phyloP scores from a whole-genome alignment of 2,888 invertebrate genomes.

The Cenopis cana region DNA sequence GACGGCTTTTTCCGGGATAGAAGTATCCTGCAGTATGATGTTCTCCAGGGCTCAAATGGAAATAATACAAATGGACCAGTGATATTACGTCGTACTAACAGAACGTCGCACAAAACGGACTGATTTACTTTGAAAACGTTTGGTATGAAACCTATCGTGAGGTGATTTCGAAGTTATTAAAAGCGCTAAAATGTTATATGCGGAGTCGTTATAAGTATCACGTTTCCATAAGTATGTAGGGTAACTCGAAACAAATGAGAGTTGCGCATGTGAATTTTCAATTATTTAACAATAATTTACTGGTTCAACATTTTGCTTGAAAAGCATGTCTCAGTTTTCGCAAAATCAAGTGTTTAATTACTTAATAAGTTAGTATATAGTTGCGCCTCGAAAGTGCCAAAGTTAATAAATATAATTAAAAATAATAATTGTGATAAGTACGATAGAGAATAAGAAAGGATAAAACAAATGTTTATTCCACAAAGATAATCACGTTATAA shows the following conservation, averaged over 20 bases:
- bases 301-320: neutral
- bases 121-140: too few relatives aligned
- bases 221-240: constrained; percentile 3
- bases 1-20: neutral
- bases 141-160: too few relatives aligned
- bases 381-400: constrained; percentile 5
- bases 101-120: too few relatives aligned
- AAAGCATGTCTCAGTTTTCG: constrained; percentile 23
- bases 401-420: constrained; percentile 21
- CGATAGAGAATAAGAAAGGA: neutral
- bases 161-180: too few relatives aligned
- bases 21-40: neutral
- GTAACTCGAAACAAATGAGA: constrained; percentile 11
- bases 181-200: too few relatives aligned
- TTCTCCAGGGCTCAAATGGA: too few relatives aligned
- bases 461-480: constrained; percentile 6
- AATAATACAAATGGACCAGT: too few relatives aligned
- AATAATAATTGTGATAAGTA: constrained; percentile 10
- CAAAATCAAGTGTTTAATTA: constrained; percentile 9
- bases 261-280: neutral
- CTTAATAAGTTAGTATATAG: constrained; percentile 8
- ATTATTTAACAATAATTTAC: neutral
- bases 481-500: constrained; percentile 16
- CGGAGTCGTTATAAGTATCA: too few relatives aligned
- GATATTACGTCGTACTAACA: too few relatives aligned